Conservation (phyloP, 1,140 invertebrate genomes). For the Parasteatoda tepidariorum region DNA sequence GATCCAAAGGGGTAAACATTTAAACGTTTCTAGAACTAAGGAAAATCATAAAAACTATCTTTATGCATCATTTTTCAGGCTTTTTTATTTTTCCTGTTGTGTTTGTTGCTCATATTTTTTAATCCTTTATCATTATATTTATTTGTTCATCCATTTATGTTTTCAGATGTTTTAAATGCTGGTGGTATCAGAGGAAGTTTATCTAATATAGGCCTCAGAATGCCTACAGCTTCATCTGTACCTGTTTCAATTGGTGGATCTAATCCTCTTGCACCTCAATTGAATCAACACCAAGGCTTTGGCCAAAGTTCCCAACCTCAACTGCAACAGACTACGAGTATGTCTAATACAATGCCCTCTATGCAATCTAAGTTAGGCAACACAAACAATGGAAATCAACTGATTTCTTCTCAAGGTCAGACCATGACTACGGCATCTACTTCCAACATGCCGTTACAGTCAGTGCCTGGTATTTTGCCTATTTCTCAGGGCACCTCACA, state of each 20-base stretch:
- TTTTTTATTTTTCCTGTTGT: too few relatives aligned
- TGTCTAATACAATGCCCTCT: slow-evolving; percentile 10
- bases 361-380: slow-evolving; percentile 38
- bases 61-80: too few relatives aligned
- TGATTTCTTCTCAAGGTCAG: slow-evolving; percentile 28
- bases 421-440: slow-evolving; percentile 16
- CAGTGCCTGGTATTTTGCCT: slow-evolving; percentile 10
- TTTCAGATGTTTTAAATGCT: slow-evolving; percentile 26
- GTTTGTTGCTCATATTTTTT: too few relatives aligned
- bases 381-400: slow-evolving; percentile 22
- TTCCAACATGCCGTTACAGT: slow-evolving; percentile 26
- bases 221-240: slow-evolving; percentile 10
- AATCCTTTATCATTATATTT: too few relatives aligned
- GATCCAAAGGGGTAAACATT: too few relatives aligned
- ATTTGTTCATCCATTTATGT: background rate
- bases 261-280: slow-evolving; percentile 22
- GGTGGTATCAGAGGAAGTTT: background rate
- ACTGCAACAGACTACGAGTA: background rate
- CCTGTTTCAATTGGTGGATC: background rate
- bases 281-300: slow-evolving; percentile 21
- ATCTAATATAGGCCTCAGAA: background rate
- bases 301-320: slow-evolving; percentile 29
- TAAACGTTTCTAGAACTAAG: too few relatives aligned
- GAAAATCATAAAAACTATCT: too few relatives aligned
- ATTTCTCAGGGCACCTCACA: slow-evolving; percentile 34